Evolutionary conservation across 2,113 vertebrate species (phyloP), one percentile per base, ranked within the genome.

Genomic region (Muntiacus muntjak): DNA sequence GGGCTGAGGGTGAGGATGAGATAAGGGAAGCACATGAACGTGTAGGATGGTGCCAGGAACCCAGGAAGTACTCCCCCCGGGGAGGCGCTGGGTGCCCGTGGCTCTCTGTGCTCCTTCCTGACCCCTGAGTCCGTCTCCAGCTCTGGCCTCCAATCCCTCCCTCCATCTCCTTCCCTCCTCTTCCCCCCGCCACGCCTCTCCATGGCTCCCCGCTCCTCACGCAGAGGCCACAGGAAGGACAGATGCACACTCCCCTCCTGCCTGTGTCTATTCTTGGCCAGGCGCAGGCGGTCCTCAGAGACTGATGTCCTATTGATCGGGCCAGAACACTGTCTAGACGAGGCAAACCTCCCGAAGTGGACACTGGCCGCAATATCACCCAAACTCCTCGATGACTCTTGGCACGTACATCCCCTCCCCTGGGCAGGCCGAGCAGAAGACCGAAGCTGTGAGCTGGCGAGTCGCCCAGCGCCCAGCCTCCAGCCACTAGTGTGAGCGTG

Each of bases 401-500:
- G 10, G 40, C 5, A 3, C 12, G 54, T 33, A 36, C 92, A 23
- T 45, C 36, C 57, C 62, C 17, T 60, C 30, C 19, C 52, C 45
- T 21, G 26, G 36, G 54, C 1, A 1, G 81, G 85, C 30, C 3
- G 16, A 78, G 87, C 82, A 40, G 58, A 89, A 62, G 67, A 79
- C 36, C 13, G 6, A 55, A n/a, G 87, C 82, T 40, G 45, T 21
- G 17, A 52, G 30, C 86, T 36, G 45, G 50, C 36, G 28, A 79
- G 64, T 21, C 2, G 4, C 47, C 0, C 0, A 17, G 52, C 0
- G 0, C 50, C 13, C 17, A 12, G 71, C n/a, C 62, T 58, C n/a
- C 36, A 25, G 62, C 71, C 54, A 26, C 2, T 2, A 33, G 13
- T 1, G 33, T 7, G 47, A 50, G 28, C 2, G 28, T 6, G 62